Conservation (phyloP, 2,797 vertebrate genomes). For the Masticophis lateralis region DNA sequence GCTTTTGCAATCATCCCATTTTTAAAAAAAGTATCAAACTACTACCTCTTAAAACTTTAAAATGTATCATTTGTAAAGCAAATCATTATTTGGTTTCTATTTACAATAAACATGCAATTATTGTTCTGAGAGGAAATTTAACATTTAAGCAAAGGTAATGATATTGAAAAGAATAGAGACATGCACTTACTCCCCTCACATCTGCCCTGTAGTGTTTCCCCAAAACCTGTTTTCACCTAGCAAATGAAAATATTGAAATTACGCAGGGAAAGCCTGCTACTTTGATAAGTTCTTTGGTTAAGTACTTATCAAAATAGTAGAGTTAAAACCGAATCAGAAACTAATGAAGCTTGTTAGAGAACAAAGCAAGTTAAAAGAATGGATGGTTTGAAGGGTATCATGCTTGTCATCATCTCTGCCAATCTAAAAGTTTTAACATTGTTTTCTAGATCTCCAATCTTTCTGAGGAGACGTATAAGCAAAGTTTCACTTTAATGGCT, state of each 20-base stretch:
- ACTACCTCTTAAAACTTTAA: neutral
- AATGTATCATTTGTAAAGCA: neutral
- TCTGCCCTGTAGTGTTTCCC: neutral
- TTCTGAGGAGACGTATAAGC: neutral
- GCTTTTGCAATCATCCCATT: neutral
- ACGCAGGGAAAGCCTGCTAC: neutral
- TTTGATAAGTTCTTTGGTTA: no score
- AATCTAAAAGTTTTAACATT: neutral
- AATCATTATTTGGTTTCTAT: neutral
- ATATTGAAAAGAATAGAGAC: neutral
- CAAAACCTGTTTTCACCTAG: neutral
- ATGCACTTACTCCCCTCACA: neutral
- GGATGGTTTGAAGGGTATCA: neutral
- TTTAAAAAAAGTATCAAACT: neutral
- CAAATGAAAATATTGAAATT: neutral
- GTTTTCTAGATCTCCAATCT: conserved; percentile 9
- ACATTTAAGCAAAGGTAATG: neutral
- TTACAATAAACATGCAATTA: neutral
- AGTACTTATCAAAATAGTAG: neutral
- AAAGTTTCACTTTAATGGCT: neutral
- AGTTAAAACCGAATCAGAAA: neutral
- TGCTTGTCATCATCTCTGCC: neutral
- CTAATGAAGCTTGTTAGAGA: conserved; percentile 7
- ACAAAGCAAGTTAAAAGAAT: neutral
- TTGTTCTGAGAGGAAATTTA: neutral